phyloP scores from a whole-genome alignment of 2,797 vertebrate genomes.

The Acanthornis magna region DNA sequence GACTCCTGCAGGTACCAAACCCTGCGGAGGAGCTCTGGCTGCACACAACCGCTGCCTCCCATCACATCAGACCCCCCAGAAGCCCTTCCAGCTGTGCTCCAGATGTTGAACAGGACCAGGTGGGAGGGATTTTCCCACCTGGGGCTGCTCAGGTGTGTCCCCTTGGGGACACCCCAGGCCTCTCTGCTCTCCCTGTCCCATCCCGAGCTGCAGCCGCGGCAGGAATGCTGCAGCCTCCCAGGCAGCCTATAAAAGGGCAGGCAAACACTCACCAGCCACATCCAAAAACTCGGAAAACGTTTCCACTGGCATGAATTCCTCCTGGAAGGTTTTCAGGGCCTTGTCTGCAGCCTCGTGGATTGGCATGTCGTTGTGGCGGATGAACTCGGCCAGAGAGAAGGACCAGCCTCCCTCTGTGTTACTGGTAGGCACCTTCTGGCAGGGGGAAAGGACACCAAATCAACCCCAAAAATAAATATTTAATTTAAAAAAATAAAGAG shows the following conservation, averaged over 20 bases:
- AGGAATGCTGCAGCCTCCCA: not conserved
- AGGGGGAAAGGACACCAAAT: not conserved
- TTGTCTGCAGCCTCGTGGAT: conserved; percentile 95
- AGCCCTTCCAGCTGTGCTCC: not conserved
- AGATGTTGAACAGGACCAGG: not conserved
- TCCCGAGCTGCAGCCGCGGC: not conserved
- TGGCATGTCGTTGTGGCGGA: conserved; percentile 98
- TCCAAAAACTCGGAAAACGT: conserved; percentile 94
- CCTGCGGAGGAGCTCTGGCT: not conserved
- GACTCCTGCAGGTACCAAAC: not conserved
- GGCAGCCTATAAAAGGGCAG: conserved; percentile 35
- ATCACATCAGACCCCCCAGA: not conserved
- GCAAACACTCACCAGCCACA: conserved; percentile 83
- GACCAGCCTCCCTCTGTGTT: conserved; percentile 99
- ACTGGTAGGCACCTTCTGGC: conserved; percentile 93
- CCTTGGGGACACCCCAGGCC: not conserved
- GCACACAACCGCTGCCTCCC: not conserved
- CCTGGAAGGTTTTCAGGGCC: conserved; percentile 95
- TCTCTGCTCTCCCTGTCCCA: not conserved
- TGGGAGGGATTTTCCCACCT: not conserved
- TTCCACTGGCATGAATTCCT: conserved; percentile 97
- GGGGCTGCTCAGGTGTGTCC: not conserved
- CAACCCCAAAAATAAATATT: not conserved
- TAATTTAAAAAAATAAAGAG: too few species aligned
- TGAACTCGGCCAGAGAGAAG: conserved; percentile 96